Conservation (phyloP, 64 coral and sea anemone genomes). For the Actinia equina region DNA sequence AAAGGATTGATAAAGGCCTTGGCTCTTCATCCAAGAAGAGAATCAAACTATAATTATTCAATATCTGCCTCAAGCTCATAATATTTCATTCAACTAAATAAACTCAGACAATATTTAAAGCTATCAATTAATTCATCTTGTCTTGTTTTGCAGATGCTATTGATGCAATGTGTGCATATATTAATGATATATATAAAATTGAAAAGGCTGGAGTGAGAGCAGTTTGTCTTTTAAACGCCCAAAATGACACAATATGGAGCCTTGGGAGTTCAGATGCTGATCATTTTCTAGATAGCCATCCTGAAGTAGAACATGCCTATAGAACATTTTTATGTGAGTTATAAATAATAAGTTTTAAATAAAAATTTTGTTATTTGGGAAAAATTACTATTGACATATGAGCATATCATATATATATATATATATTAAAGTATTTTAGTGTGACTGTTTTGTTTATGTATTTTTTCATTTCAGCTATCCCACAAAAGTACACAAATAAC, state of each 20-base stretch:
- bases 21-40: too few relatives aligned
- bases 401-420: too few relatives aligned
- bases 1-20: background rate
- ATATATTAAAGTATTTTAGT: too few relatives aligned
- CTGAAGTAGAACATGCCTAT: conserved; percentile 6
- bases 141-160: background rate
- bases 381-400: too few relatives aligned
- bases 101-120: too few relatives aligned
- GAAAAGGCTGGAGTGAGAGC: background rate
- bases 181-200: background rate
- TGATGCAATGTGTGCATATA: background rate
- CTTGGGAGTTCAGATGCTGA: background rate
- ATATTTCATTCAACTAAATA: too few relatives aligned
- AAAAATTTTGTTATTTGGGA: too few relatives aligned
- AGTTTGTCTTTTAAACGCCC: background rate
- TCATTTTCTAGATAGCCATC: background rate
- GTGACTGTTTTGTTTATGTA: too few relatives aligned
- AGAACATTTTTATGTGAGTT: background rate
- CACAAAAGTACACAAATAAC: background rate
- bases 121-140: too few relatives aligned
- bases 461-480: background rate
- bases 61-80: too few relatives aligned
- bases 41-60: too few relatives aligned
- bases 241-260: background rate
- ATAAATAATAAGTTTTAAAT: too few relatives aligned